phyloP scores from a whole-genome alignment of 1,140 invertebrate genomes.

The Physella acuta region DNA sequence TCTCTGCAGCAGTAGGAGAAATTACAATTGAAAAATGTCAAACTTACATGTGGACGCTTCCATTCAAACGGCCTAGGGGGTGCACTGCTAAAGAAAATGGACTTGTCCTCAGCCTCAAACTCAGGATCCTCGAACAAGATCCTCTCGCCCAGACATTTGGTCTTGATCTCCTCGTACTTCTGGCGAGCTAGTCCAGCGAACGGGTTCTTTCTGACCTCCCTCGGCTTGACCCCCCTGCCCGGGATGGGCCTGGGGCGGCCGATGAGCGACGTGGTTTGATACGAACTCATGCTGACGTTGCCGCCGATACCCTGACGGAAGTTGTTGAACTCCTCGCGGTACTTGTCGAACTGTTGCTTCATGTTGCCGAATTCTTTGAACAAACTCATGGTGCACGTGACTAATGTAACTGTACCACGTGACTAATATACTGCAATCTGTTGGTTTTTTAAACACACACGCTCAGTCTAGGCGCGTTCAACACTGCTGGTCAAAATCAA shows the following conservation, averaged over 20 bases:
- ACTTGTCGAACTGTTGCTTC: slow-evolving; percentile 7
- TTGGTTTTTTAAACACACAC: too few relatives aligned
- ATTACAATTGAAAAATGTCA: neutral
- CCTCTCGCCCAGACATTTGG: slow-evolving; percentile 42
- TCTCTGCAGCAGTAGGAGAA: neutral
- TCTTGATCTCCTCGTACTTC: slow-evolving; percentile 50
- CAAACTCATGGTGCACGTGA: neutral
- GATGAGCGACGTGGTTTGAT: neutral
- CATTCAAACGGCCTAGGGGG: slow-evolving; percentile 55
- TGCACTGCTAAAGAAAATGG: slow-evolving; percentile 54
- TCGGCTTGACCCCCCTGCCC: neutral
- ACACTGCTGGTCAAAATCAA: too few relatives aligned
- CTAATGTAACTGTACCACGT: too few relatives aligned
- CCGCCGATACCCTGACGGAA: neutral
- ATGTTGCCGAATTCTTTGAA: slow-evolving; percentile 8
- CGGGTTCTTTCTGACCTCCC: slow-evolving; percentile 33
- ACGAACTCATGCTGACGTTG: neutral
- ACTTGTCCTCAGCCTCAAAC: slow-evolving; percentile 47
- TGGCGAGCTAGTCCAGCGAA: slow-evolving; percentile 44
- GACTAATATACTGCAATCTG: too few relatives aligned
- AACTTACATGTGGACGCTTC: slow-evolving; percentile 53
- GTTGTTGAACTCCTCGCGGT: neutral
- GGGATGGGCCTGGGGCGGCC: neutral
- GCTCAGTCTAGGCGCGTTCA: too few relatives aligned
- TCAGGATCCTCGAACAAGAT: slow-evolving; percentile 57